Percentiles rank a stretch among this genome's conserved stretches.
Conservation (phyloP, 1,140 invertebrate genomes). For the Saccostrea echinata region DNA sequence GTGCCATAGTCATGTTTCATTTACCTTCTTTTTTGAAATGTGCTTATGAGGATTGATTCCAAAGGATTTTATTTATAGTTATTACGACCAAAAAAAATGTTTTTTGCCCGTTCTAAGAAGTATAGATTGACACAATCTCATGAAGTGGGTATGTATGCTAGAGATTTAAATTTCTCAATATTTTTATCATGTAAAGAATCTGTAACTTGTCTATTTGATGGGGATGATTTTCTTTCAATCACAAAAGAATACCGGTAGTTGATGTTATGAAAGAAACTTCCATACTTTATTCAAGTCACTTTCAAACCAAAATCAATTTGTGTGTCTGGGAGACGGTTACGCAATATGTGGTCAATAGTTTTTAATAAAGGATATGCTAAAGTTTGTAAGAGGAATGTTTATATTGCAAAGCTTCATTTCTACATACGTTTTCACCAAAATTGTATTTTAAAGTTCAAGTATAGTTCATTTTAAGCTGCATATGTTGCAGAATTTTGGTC, state of each 20-base stretch:
- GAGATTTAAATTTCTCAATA: neutral
- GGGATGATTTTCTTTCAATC: neutral
- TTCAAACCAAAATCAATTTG: neutral
- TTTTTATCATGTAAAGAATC: neutral
- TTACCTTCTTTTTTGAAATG: neutral
- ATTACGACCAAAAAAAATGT: neutral
- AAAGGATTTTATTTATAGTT: neutral
- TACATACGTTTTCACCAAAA: too few relatives aligned
- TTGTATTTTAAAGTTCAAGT: neutral
- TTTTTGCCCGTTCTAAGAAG: slow-evolving; percentile 15
- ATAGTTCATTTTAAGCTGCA: neutral
- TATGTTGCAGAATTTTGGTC: neutral
- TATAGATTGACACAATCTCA: slow-evolving; percentile 15
- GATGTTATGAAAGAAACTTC: neutral
- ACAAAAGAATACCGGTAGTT: neutral
- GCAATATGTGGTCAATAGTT: neutral
- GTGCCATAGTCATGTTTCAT: too few relatives aligned
- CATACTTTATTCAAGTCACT: neutral
- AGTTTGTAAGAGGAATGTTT: neutral
- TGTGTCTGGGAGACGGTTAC: neutral
- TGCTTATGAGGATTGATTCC: neutral
- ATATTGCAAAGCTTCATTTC: neutral
- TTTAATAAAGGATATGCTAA: too few relatives aligned
- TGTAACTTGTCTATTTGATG: neutral
- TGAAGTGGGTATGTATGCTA: slow-evolving; percentile 1